These are phyloP conservation scores for Cyanoramphus novaezelandiae DNA, from an alignment of 2,113 vertebrate species.

Conservation along the genomic window DNA sequence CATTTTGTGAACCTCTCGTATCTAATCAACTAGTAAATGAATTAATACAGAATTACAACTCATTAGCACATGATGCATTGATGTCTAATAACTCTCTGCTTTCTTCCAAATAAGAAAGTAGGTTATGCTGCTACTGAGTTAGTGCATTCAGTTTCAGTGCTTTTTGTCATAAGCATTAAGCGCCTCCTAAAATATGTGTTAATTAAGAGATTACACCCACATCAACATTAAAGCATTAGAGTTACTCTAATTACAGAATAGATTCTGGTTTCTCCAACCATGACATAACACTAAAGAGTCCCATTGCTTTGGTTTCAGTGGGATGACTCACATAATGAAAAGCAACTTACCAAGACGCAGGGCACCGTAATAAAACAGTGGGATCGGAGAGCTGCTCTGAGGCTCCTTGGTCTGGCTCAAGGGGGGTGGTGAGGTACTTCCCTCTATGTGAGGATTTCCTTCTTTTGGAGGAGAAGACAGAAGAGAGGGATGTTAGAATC, in stretches of 20 bases:
- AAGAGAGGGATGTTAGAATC: background rate
- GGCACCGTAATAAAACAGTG: fast-evolving
- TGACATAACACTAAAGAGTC: background rate
- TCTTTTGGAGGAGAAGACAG: background rate
- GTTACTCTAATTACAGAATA: background rate
- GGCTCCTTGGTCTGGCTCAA: fast-evolving
- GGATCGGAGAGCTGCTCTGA: fast-evolving
- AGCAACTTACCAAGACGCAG: fast-evolving
- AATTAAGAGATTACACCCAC: constrained; percentile 48
- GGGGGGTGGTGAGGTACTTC: fast-evolving
- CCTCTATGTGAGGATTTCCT: fast-evolving
- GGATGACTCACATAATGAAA: background rate
- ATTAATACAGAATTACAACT: constrained; percentile 48
- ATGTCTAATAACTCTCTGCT: constrained; percentile 13
- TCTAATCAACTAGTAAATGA: constrained; percentile 40
- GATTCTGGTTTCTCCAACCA: background rate
- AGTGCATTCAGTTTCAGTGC: background rate
- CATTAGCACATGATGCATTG: constrained; percentile 14
- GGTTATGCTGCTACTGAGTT: constrained; percentile 39
- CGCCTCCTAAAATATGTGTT: background rate
- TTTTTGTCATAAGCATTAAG: constrained; percentile 32
- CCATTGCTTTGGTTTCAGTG: background rate
- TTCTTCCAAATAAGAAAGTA: constrained; percentile 51
- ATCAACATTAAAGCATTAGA: background rate
- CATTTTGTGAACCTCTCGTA: constrained; percentile 10